Conservation (phyloP, 92 coral and sea anemone genomes). For the Ricordea florida region DNA sequence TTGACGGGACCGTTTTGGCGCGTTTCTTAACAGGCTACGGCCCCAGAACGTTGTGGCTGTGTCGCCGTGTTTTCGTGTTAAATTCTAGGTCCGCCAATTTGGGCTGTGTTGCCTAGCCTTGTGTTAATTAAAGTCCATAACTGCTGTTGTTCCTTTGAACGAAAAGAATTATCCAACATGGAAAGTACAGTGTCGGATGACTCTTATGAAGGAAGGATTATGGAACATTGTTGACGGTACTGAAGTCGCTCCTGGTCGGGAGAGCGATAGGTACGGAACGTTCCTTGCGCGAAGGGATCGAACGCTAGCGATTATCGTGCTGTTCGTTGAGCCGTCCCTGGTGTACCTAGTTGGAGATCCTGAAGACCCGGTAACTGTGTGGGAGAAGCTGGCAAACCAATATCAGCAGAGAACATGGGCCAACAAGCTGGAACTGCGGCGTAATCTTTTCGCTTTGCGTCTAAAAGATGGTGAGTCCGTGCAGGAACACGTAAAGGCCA, state of each 20-base stretch:
- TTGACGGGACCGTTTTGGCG: no score
- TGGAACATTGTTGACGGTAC: conserved; percentile 53
- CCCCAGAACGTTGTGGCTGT: no score
- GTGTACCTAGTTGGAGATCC: conserved; percentile 50
- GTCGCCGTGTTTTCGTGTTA: no score
- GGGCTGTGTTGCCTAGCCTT: no score
- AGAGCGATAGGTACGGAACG: conserved; percentile 21
- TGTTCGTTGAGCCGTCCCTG: conserved; percentile 55
- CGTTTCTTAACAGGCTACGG: no score
- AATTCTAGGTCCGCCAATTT: no score
- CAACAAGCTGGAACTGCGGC: conserved; percentile 52
- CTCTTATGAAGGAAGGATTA: conserved; percentile 53
- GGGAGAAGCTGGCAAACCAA: conserved; percentile 46
- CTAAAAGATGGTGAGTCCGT: conserved; percentile 40
- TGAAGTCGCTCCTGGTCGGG: conserved; percentile 55
- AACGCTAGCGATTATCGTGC: conserved; percentile 52
- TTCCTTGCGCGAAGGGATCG: conserved; percentile 37
- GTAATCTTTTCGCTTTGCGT: conserved; percentile 14
- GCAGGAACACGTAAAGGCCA: conserved; percentile 41
- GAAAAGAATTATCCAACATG: conserved; percentile 58
- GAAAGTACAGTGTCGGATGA: conserved; percentile 67
- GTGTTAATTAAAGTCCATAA: no score
- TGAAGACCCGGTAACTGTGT: conserved; percentile 50
- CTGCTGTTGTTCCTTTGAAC: conserved; percentile 51
- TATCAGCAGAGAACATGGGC: conserved; percentile 56